phyloP scores from a whole-genome alignment of 2,113 vertebrate genomes.

The Pavo muticus region DNA sequence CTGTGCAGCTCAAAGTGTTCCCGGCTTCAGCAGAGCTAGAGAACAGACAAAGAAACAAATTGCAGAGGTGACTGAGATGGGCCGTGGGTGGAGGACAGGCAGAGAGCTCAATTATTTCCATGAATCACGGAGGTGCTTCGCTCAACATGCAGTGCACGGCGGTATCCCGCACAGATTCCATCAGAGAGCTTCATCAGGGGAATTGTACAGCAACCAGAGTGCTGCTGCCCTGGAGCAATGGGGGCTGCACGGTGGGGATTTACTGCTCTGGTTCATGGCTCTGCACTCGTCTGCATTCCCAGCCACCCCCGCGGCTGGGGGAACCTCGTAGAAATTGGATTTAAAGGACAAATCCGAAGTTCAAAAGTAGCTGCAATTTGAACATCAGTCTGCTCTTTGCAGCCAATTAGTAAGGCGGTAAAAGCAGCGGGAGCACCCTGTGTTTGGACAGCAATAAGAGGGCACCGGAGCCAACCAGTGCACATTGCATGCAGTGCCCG shows the following conservation, averaged over 20 bases:
- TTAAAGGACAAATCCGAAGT: conserved; percentile 3
- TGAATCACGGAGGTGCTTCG: not conserved
- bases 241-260: not conserved
- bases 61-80: not conserved
- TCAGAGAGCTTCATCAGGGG: fast-evolving
- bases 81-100: not conserved
- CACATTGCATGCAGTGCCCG: not conserved
- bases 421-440: not conserved
- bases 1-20: not conserved
- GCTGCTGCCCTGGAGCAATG: not conserved
- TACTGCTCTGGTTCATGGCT: not conserved
- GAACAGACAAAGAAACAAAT: not conserved
- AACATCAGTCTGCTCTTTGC: conserved; percentile 38
- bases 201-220: not conserved
- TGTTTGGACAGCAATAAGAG: conserved; percentile 63
- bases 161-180: fast-evolving
- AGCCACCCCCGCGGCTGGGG: not conserved
- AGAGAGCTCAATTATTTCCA: not conserved
- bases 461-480: conserved; percentile 19
- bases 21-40: not conserved
- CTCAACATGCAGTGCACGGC: fast-evolving
- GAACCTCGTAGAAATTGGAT: not conserved
- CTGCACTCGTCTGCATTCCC: not conserved
- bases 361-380: conserved; percentile 16
- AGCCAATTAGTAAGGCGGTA: conserved; percentile 38